Percentiles rank a stretch among this genome's conserved stretches.
These are phyloP conservation scores for Nasonia longicornis DNA, from an alignment of 1,140 invertebrate species.

Conservation along the genomic window DNA sequence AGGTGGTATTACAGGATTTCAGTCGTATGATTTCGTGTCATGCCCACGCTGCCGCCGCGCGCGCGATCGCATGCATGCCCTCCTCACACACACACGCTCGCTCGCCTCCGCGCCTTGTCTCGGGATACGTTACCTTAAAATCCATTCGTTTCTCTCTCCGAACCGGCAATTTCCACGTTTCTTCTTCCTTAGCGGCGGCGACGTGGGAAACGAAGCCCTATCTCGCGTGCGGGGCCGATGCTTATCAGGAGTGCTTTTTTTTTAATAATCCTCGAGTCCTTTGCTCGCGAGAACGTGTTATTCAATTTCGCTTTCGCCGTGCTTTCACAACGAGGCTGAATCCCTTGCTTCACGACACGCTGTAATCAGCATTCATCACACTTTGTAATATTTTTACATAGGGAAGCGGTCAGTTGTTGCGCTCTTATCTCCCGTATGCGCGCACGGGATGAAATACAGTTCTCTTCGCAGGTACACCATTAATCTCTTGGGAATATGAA, in stretches of 20 bases:
- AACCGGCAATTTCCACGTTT: slow-evolving; percentile 3
- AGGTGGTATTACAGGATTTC: slow-evolving; percentile 39
- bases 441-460: too few species aligned
- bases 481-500: not conserved
- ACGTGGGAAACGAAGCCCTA: not conserved
- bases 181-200: not conserved
- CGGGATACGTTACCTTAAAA: not conserved
- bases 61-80: not conserved
- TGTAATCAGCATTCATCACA: too few species aligned
- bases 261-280: not conserved
- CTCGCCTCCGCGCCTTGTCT: not conserved
- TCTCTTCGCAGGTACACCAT: too few species aligned
- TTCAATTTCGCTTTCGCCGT: too few species aligned
- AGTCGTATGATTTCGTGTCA: slow-evolving; percentile 41
- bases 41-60: slow-evolving; percentile 38
- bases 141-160: slow-evolving; percentile 6
- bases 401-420: too few species aligned
- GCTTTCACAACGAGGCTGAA: too few species aligned
- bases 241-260: not conserved
- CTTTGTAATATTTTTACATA: too few species aligned
- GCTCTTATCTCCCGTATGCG: too few species aligned
- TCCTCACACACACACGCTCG: slow-evolving; percentile 47
- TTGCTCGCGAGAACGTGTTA: not conserved
- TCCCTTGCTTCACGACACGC: too few species aligned
- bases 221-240: not conserved